phyloP scores from a whole-genome alignment of 2,888 invertebrate genomes.

The Ethmia dodecea region DNA sequence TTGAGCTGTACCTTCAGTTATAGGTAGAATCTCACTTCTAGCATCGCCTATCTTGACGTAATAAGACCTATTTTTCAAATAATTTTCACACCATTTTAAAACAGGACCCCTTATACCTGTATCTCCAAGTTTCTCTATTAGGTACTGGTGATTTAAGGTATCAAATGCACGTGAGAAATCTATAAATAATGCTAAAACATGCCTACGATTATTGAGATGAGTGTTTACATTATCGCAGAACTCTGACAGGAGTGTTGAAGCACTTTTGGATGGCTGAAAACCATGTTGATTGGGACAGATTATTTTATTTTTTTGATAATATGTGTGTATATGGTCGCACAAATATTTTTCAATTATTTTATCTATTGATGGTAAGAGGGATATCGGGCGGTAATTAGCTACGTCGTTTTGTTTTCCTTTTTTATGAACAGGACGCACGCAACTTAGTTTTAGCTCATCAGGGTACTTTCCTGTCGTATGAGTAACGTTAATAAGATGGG shows the following conservation, averaged over 20 bases:
- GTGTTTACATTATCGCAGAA: background rate
- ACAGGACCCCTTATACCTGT: conserved; percentile 13
- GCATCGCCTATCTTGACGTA: conserved; percentile 9
- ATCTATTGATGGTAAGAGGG: background rate
- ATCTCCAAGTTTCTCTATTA: conserved; percentile 5
- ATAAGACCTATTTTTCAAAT: conserved; percentile 9
- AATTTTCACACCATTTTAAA: conserved; percentile 13
- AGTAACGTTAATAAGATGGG: background rate
- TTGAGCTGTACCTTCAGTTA: conserved; percentile 15
- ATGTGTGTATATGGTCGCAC: background rate
- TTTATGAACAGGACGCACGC: background rate
- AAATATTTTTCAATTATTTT: background rate
- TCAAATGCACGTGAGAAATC: conserved; percentile 11
- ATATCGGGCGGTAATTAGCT: background rate
- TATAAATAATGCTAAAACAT: conserved; percentile 14
- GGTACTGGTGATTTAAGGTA: conserved; percentile 7
- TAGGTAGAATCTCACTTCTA: conserved; percentile 1
- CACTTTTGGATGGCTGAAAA: background rate
- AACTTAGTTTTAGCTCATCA: background rate
- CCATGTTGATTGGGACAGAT: background rate
- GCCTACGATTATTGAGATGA: background rate
- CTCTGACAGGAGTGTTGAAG: background rate
- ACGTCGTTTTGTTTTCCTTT: background rate
- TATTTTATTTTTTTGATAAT: background rate
- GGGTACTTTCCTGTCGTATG: background rate